Percentiles rank a stretch among this genome's conserved stretches.
Conservation (phyloP, 1,140 invertebrate genomes). For the Glomeris maerens region DNA sequence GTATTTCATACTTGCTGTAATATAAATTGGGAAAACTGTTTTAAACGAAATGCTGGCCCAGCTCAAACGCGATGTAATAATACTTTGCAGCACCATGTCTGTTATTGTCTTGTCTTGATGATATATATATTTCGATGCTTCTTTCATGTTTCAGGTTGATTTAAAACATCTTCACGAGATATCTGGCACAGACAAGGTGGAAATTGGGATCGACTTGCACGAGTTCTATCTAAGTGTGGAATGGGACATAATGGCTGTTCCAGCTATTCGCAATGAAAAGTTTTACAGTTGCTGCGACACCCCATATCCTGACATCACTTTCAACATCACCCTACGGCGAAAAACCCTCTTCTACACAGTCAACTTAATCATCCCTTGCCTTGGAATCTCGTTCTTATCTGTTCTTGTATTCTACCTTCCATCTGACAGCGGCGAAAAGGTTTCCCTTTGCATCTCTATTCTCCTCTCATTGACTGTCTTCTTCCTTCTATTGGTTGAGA, state of each 20-base stretch:
- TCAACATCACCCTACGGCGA: conserved; percentile 88
- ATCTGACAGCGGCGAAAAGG: conserved; percentile 96
- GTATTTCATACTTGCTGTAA: too few species aligned
- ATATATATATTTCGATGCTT: too few species aligned
- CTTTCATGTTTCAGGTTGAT: conserved; percentile 52
- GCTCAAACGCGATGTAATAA: too few species aligned
- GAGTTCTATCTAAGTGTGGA: conserved; percentile 93
- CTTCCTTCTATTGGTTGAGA: conserved; percentile 92
- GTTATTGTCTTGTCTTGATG: too few species aligned
- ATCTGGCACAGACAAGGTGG: conserved; percentile 58
- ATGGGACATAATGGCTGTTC: conserved; percentile 92
- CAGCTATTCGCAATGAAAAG: conserved; percentile 73
- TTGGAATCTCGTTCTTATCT: conserved; percentile 80
- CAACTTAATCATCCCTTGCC: conserved; percentile 84
- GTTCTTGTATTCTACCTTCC: conserved; percentile 94
- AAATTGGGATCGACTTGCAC: conserved; percentile 76
- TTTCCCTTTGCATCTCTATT: conserved; percentile 95
- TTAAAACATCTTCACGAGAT: conserved; percentile 78
- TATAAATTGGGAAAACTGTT: too few species aligned
- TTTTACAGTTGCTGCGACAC: conserved; percentile 78
- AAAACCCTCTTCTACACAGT: conserved; percentile 95
- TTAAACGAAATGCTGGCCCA: too few species aligned
- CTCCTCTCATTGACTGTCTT: conserved; percentile 98
- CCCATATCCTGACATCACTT: conserved; percentile 91
- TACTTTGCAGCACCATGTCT: too few species aligned